Base-by-base conservation (phyloP, 1,140 invertebrate species). In the Drosophila sturtevanti region DNA sequence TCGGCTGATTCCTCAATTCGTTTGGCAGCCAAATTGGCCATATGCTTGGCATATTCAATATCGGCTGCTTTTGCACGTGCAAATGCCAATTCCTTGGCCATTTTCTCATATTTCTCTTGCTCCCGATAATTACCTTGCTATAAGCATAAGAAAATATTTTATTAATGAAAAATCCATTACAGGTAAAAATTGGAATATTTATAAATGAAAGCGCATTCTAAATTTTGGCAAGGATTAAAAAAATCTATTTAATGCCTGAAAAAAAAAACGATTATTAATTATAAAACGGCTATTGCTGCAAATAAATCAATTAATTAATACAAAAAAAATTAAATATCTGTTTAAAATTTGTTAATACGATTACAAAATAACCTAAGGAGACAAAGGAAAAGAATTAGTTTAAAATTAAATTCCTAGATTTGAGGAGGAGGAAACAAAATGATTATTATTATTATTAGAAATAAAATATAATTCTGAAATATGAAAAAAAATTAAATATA, bases 121-220 rank as follows among this genome's bases (percentile, higher is more conserved):
- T 58, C 27, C 7, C 67, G 68, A 59, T 70, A 70, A 31, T 70
- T 58, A 0, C 61, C 52, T 64, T 70, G 68, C 61, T 70, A 22
- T 10, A 18, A 18, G 4, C 4, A 41, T 5, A n/a, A 6, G 10
- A 9, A 27, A 48, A 51, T 0, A 16, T n/a, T n/a, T n/a, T n/a
- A n/a, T n/a, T n/a, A n/a, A n/a, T n/a, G n/a, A n/a, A n/a, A n/a
- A n/a, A n/a, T n/a, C n/a, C n/a, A n/a, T n/a, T n/a, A n/a, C n/a
- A n/a, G n/a, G n/a, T n/a, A n/a, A n/a, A n/a, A n/a, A 5, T 21
- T 12, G 11, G 22, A 24, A 5, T 22, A 14, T 48, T 10, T 5
- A 44, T 12, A 10, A 10, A 41, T 16, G 5, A 44, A 31, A 11
- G 0, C 1, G 21, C 12, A 31, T 14, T n/a, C 38, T 51, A n/a